phyloP scores from a whole-genome alignment of 2,888 invertebrate genomes.

The Tetrapedia diversipes region DNA sequence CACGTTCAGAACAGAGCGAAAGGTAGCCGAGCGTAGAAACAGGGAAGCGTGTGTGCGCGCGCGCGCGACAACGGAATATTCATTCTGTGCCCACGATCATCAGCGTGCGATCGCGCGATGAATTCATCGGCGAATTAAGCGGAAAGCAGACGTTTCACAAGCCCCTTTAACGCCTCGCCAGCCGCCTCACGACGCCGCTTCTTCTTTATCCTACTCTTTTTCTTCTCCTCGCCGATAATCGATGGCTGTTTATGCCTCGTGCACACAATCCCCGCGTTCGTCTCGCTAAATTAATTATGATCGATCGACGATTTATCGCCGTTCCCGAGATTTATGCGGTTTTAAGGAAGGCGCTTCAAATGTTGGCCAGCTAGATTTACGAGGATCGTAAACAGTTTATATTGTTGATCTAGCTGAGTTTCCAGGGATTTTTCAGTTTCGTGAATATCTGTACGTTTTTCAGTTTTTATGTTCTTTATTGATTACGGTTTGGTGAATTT shows the following conservation, averaged over 20 bases:
- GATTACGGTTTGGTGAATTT: no score
- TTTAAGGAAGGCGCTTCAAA: no score
- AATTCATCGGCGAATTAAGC: constrained; percentile 43
- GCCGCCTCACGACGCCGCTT: not conserved
- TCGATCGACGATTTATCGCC: not conserved
- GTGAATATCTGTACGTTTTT: no score
- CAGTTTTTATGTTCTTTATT: no score
- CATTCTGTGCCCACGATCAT: constrained; percentile 57
- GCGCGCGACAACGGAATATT: constrained; percentile 67
- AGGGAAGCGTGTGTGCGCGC: constrained; percentile 62
- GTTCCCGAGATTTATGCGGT: no score
- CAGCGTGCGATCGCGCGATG: constrained; percentile 39
- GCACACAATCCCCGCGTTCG: not conserved
- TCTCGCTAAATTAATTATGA: not conserved
- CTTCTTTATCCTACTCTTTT: not conserved
- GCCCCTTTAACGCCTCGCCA: constrained; percentile 9
- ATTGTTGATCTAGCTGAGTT: no score
- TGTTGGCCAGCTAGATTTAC: constrained; percentile 14
- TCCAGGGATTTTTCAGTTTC: no score
- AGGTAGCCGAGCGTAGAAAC: constrained; percentile 57
- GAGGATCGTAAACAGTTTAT: not conserved
- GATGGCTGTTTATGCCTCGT: not conserved
- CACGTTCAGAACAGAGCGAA: constrained; percentile 45
- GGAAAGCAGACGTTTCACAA: constrained; percentile 30
- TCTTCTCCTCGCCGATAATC: not conserved